Base-by-base conservation (phyloP, 92 coral and sea anemone species). In the Bergia sp. region DNA sequence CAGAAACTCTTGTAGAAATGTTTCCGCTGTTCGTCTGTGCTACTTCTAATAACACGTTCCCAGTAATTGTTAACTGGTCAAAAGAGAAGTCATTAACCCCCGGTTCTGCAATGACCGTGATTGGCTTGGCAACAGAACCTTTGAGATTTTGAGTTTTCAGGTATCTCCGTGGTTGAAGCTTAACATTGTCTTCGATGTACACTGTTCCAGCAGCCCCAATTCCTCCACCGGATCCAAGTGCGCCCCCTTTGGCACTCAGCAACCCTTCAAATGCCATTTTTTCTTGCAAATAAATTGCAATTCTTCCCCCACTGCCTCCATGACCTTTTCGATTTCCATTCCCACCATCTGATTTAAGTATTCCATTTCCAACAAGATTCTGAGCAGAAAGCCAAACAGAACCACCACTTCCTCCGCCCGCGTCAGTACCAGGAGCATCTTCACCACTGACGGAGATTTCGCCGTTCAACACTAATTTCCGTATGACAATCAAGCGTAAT, bases 361-460 rank as follows among this genome's bases (percentile, higher is more conserved):
- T 7, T 36, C 95, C 95, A 43, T 88, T 91, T 7, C 95, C 95
- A 40, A 40, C 53, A 1, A 93, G 58, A 72, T 85, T 89, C 41
- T 55, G 66, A n/a, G 90, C 82, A 16, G 80, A 64, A 74, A 93
- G 76, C 90, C 88, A 90, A 73, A 93, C 73, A 75, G 84, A 88
- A 0, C 95, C 95, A 29, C 93, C 95, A 83, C 95, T 93, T 69
- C 93, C 93, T 41, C 95, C 95, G n/a, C 95, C 95, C 43, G 91
- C 88, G 18, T 79, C 82, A 1, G 44, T 23, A 13, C 37, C 77
- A 39, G 77, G 87, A 2, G 90, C 92, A 81, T 45, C 85, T 10
- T 85, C 79, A 61, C 95, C 95, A 61, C 87, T 72, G 50, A 86
- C 91, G 20, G 69, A 75, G 1, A 93, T 80, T 79, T 89, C 85